Evolutionary conservation across 2,797 vertebrate genomes (phyloP).

Genomic region (Emys orbicularis): DNA sequence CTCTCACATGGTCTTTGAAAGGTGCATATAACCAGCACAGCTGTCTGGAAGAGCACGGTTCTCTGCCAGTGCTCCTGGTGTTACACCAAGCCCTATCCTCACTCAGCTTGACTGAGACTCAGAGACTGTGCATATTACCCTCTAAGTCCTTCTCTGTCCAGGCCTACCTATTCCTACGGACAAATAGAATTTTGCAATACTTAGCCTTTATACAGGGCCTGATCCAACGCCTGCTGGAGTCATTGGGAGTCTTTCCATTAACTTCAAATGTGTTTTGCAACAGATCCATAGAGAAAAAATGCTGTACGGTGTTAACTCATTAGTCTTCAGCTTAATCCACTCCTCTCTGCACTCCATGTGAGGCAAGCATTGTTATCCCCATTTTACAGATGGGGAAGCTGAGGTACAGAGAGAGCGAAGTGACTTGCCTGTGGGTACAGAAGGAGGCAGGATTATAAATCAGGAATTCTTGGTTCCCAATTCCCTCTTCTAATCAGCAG

Average conservation of each 20-base stretch:
- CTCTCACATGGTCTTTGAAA: background rate
- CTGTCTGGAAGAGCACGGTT: background rate
- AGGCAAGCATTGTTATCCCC: background rate
- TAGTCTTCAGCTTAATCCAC: background rate
- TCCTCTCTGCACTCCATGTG: background rate
- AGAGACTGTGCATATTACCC: background rate
- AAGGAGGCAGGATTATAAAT: background rate
- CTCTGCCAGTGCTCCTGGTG: background rate
- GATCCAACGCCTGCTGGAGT: background rate
- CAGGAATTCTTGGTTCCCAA: accelerated
- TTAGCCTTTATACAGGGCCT: background rate
- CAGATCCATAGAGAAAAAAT: background rate
- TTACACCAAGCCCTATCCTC: background rate
- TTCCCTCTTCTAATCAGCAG: background rate
- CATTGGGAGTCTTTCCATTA: background rate
- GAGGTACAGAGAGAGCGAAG: background rate
- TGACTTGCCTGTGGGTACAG: accelerated
- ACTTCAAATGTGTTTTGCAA: accelerated
- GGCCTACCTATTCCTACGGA: background rate
- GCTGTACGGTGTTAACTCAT: background rate
- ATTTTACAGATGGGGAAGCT: background rate
- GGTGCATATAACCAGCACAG: background rate
- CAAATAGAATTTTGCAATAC: background rate
- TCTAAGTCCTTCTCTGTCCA: background rate
- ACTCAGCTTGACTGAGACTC: background rate